Base-by-base conservation (phyloP, 1,140 invertebrate genomes). In the Hydropsyche tenuis region DNA sequence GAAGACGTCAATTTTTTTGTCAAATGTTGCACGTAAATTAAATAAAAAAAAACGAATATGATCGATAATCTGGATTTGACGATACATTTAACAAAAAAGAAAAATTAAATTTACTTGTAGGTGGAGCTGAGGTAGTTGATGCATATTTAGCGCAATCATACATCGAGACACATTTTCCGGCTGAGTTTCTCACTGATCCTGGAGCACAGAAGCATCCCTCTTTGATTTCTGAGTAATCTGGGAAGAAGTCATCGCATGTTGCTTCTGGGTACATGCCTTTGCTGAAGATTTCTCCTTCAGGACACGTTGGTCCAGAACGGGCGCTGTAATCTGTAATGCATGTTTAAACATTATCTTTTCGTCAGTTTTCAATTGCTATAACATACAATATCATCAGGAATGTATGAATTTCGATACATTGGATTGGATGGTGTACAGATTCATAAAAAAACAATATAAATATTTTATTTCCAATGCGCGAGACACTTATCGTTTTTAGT, bases 171-270 rank as follows among this genome's bases (percentile, higher is more conserved):
- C 65, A 68, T 68, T 48, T 23, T 68, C 65, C 65, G 11, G 11
- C 12, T n/a, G 65, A 68, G 23, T 68, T 16, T 48, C 65, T 46
- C 2, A 68, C 43, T 4, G 1, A 37, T 2, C 23, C 65, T 1
- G n/a, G 3, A 7, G 14, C 3, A 22, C 65, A 68, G 45, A 68
- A 68, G 23, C 65, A 68, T 20, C 65, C 65, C 22, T 68, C 65
- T 25, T 27, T 68, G 43, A 45, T 16, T 7, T 3, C 23, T 20
- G 16, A 25, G 16, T 43, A 48, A 0, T 27, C 23, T 12, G 65
- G 65, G 22, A 1, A 48, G 4, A 68, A 27, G 48, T 68, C 48
- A 30, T 68, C 65, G 14, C 65, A 68, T 1, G 65, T 22, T 1
- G 65, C 16, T 48, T 68, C 65, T 27, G 65, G 65, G 23, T 48